Conservation (phyloP, 2,888 invertebrate genomes). For the Cerceris rybyensis region DNA sequence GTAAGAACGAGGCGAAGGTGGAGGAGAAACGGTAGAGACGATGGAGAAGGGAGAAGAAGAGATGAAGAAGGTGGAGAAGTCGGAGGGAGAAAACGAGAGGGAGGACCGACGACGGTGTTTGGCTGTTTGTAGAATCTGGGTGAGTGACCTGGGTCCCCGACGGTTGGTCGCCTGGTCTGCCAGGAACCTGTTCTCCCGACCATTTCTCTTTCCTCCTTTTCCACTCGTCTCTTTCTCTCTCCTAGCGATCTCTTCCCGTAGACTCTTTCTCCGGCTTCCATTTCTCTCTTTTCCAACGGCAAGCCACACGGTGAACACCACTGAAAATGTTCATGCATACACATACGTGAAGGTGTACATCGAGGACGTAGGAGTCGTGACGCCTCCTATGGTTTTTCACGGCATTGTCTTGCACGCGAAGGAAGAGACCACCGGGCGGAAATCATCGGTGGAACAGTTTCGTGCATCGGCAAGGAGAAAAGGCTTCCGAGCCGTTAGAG, state of each 20-base stretch:
- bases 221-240: slow-evolving; percentile 24
- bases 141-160: slow-evolving; percentile 78
- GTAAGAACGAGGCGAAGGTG: slow-evolving; percentile 24
- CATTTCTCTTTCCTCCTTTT: slow-evolving; percentile 58
- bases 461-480: slow-evolving; percentile 34
- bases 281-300: slow-evolving; percentile 6
- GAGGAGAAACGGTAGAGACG: slow-evolving; percentile 20
- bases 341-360: too few relatives aligned
- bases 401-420: slow-evolving; percentile 31
- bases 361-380: not conserved
- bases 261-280: slow-evolving; percentile 21
- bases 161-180: slow-evolving; percentile 68
- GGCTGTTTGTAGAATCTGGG: slow-evolving; percentile 79
- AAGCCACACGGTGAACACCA: not conserved
- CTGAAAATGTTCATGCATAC: slow-evolving; percentile 36
- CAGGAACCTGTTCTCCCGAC: slow-evolving; percentile 77
- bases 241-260: slow-evolving; percentile 19
- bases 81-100: slow-evolving; percentile 34
- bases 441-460: slow-evolving; percentile 20
- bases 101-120: slow-evolving; percentile 67
- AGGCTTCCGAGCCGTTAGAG: slow-evolving; percentile 56
- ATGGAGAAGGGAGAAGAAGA: slow-evolving; percentile 27
- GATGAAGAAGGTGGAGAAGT: slow-evolving; percentile 27
- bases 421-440: slow-evolving; percentile 14
- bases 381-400: slow-evolving; percentile 40